Evolutionary conservation across 37 sponge, comb jelly and placozoan genomes (phyloP).

Genomic region (Chondrosia reniformis): DNA sequence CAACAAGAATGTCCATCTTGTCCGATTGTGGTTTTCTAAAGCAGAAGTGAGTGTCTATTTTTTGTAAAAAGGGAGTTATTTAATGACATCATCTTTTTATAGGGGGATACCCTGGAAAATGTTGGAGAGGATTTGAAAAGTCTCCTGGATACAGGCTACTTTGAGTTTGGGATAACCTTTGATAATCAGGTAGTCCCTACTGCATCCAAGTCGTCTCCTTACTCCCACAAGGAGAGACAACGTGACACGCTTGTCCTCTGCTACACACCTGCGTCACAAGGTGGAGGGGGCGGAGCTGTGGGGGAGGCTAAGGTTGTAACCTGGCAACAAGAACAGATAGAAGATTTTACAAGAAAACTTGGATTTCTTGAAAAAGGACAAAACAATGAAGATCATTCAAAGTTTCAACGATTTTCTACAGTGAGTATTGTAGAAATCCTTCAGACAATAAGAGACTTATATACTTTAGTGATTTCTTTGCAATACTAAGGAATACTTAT

Average conservation of each 20-base stretch:
- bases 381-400: constrained; percentile 53
- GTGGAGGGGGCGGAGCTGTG: background rate
- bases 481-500: background rate
- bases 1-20: constrained; percentile 72
- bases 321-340: constrained; percentile 67
- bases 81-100: no score
- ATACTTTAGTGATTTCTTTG: background rate
- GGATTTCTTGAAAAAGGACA: constrained; percentile 76
- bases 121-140: constrained; percentile 59
- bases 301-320: background rate
- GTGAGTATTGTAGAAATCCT: constrained; percentile 1
- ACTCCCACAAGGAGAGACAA: background rate
- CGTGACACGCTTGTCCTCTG: constrained; percentile 12
- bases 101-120: constrained; percentile 79
- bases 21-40: constrained; percentile 83
- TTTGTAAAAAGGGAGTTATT: no score
- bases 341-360: constrained; percentile 84
- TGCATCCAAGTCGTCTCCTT: background rate
- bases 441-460: background rate
- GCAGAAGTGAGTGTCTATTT: constrained; percentile 51
- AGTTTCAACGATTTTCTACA: constrained; percentile 55
- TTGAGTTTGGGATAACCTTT: constrained; percentile 37
- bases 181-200: background rate
- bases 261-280: constrained; percentile 10
- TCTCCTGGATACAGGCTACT: constrained; percentile 64